These are phyloP conservation scores for Ianthella basta DNA, from an alignment of 37 sponge, comb jelly and placozoan genomes.

Conservation along the genomic window DNA sequence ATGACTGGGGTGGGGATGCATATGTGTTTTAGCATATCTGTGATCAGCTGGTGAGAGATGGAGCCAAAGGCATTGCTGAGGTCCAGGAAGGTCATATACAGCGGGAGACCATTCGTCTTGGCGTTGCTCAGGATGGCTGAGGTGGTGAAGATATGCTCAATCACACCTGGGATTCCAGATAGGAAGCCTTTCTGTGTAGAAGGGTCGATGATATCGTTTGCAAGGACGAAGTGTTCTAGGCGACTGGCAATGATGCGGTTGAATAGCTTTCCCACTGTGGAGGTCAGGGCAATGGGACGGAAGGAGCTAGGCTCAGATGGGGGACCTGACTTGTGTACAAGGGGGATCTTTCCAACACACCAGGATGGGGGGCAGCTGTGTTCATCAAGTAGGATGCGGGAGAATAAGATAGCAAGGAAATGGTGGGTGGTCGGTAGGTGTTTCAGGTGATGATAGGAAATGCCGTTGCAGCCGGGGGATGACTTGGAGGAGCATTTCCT, in stretches of 20 bases:
- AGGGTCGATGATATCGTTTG: neutral
- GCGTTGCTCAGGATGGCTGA: constrained; percentile 43
- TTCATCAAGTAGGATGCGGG: constrained; percentile 35
- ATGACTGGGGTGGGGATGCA: constrained; percentile 1
- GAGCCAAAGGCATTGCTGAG: constrained; percentile 58
- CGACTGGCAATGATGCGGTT: constrained; percentile 24
- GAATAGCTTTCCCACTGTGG: constrained; percentile 16
- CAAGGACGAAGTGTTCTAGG: constrained; percentile 12
- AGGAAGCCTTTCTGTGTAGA: constrained; percentile 36
- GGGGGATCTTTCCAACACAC: constrained; percentile 27
- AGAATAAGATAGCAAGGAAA: constrained; percentile 50
- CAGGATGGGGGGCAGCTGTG: constrained; percentile 35
- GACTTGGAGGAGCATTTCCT: neutral
- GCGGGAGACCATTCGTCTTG: constrained; percentile 15
- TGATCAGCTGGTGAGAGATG: constrained; percentile 20
- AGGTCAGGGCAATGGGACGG: constrained; percentile 9
- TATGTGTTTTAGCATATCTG: constrained; percentile 2
- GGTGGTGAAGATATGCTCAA: constrained; percentile 48
- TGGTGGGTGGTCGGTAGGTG: constrained; percentile 36
- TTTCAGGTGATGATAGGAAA: constrained; percentile 55
- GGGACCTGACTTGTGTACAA: neutral
- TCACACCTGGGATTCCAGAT: constrained; percentile 6
- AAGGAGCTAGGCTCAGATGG: neutral
- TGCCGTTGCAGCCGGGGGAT: too few relatives aligned
- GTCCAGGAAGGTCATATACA: constrained; percentile 41